Conservation (phyloP, 1,140 invertebrate genomes). For the Neotoxoptera formosana region DNA sequence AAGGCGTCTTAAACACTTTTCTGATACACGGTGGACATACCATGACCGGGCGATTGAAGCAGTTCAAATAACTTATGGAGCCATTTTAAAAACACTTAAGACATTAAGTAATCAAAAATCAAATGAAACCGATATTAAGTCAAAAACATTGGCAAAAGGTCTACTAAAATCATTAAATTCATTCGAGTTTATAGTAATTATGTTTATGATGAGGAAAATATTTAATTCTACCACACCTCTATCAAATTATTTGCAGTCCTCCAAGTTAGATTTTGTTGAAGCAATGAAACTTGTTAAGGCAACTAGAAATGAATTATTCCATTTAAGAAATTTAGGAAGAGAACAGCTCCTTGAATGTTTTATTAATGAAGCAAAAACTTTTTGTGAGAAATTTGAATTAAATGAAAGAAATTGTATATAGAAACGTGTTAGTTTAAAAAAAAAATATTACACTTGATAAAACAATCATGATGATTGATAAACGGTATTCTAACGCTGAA, state of each 20-base stretch:
- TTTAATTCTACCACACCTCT: slow-evolving; percentile 15
- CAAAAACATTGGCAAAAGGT: slow-evolving; percentile 22
- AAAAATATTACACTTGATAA: slow-evolving; percentile 28
- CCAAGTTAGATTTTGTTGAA: slow-evolving; percentile 9
- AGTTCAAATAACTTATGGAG: slow-evolving; percentile 11
- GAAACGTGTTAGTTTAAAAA: too few species aligned
- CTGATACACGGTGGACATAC: slow-evolving; percentile 16
- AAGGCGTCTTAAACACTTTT: slow-evolving; percentile 39
- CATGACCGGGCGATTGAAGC: slow-evolving; percentile 1
- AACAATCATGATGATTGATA: slow-evolving; percentile 30
- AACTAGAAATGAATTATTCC: slow-evolving; percentile 26
- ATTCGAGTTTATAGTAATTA: slow-evolving; percentile 28
- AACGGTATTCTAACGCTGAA: slow-evolving; percentile 2
- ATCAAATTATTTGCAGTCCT: slow-evolving; percentile 24
- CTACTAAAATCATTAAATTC: slow-evolving; percentile 37
- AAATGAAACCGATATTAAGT: slow-evolving; percentile 16
- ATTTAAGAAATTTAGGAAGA: slow-evolving; percentile 13
- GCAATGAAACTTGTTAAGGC: slow-evolving; percentile 19
- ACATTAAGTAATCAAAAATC: slow-evolving; percentile 20
- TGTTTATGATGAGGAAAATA: slow-evolving; percentile 20
- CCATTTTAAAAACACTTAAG: slow-evolving; percentile 2
- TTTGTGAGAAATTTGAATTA: slow-evolving; percentile 12
- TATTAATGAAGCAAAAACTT: slow-evolving; percentile 22
- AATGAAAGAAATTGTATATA: too few species aligned
- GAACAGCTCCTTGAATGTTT: slow-evolving; percentile 15